Percentiles rank a stretch among this genome's conserved stretches.
Evolutionary conservation across 1,140 invertebrate species (phyloP).

Genomic region (Mamestra configurata): DNA sequence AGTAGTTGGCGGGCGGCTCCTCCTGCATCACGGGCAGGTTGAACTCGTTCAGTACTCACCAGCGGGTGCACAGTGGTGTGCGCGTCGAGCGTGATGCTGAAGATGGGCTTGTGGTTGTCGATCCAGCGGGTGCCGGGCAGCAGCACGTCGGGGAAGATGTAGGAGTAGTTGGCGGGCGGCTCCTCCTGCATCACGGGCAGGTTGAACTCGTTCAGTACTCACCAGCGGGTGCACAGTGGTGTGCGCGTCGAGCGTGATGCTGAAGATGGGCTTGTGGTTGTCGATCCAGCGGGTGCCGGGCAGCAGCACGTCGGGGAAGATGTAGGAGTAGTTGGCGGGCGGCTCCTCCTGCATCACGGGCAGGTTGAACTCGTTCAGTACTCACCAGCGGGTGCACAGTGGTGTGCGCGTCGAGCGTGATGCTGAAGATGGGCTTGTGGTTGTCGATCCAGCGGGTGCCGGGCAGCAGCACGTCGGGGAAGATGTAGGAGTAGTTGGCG

Average conservation of each 20-base stretch:
- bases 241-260: slow-evolving; percentile 92
- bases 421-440: slow-evolving; percentile 96
- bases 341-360: too few species aligned
- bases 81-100: slow-evolving; percentile 93
- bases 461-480: slow-evolving; percentile 95
- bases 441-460: slow-evolving; percentile 98
- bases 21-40: too few species aligned
- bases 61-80: slow-evolving; percentile 97
- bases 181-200: too few species aligned
- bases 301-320: slow-evolving; percentile 94
- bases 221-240: slow-evolving; percentile 97
- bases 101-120: slow-evolving; percentile 97
- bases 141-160: slow-evolving; percentile 95
- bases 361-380: too few species aligned
- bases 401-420: slow-evolving; percentile 94
- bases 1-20: too few species aligned
- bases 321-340: slow-evolving; percentile 96
- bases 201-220: too few species aligned
- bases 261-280: slow-evolving; percentile 97
- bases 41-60: slow-evolving; percentile 79
- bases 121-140: slow-evolving; percentile 98
- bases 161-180: slow-evolving; percentile 96
- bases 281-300: slow-evolving; percentile 98
- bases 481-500: slow-evolving; percentile 96
- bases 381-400: slow-evolving; percentile 95